Percentiles rank a stretch among this genome's conserved stretches.
phyloP scores from a whole-genome alignment of 2,888 invertebrate genomes.

The Callinectes sapidus region DNA sequence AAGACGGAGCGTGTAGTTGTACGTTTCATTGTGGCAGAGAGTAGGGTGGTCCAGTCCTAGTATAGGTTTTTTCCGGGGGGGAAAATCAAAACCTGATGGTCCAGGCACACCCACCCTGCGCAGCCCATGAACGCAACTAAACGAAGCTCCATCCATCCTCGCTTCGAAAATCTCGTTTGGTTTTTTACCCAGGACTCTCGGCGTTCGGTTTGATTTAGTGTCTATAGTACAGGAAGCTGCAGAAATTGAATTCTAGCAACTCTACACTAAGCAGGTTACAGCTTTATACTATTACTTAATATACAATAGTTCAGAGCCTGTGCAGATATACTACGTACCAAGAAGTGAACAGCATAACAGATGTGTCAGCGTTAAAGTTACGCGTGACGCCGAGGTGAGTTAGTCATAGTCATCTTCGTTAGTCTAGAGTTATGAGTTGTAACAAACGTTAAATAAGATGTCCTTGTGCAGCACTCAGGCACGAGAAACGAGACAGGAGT shows the following conservation, averaged over 20 bases:
- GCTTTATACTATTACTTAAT: slow-evolving; percentile 38
- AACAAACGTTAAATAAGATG: slow-evolving; percentile 5
- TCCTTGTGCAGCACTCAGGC: neutral
- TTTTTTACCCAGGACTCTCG: neutral
- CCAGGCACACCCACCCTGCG: neutral
- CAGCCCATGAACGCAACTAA: neutral
- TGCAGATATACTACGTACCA: slow-evolving; percentile 27
- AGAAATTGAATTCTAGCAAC: neutral
- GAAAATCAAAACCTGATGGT: neutral
- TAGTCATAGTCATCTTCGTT: neutral
- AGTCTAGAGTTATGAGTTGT: neutral
- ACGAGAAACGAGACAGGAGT: neutral
- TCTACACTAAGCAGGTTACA: slow-evolving; percentile 48
- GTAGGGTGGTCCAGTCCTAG: neutral
- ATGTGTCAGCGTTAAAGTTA: neutral
- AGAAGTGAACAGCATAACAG: slow-evolving; percentile 13
- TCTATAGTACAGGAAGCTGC: neutral
- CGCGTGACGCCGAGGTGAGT: neutral
- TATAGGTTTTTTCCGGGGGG: neutral
- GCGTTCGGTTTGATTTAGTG: neutral
- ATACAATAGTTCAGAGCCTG: slow-evolving; percentile 13
- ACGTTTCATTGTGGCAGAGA: neutral
- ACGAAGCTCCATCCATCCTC: neutral
- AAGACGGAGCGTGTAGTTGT: neutral
- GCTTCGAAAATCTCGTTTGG: neutral